These are phyloP conservation scores for Falco punctatus DNA, from an alignment of 2,113 vertebrate species.

Conservation along the genomic window DNA sequence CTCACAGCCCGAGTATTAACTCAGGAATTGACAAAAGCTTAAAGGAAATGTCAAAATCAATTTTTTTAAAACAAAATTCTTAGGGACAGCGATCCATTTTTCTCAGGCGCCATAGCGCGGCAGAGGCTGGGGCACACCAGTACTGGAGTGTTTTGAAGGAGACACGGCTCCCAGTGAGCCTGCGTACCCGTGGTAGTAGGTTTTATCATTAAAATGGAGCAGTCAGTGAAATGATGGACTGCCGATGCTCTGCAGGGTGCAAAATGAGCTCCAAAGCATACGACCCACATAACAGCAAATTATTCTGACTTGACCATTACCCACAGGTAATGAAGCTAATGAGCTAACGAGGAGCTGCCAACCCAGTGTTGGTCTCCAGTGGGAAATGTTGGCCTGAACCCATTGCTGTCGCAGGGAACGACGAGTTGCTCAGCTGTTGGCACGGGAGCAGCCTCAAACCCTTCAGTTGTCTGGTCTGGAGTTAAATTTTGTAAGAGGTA, in stretches of 20 bases:
- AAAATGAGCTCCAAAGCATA: constrained; percentile 36
- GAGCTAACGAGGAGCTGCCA: neutral
- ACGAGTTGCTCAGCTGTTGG: neutral
- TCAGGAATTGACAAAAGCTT: neutral
- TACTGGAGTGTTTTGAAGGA: neutral
- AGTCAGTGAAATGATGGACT: neutral
- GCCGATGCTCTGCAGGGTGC: neutral
- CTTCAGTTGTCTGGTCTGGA: neutral
- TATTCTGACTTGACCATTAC: constrained; percentile 56
- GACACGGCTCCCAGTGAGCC: neutral
- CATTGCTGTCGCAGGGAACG: neutral
- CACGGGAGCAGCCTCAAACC: neutral
- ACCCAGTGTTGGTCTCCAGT: neutral
- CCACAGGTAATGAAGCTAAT: constrained; percentile 39
- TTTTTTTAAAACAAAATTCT: neutral
- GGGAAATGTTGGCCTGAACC: neutral
- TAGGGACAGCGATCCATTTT: rapidly evolving
- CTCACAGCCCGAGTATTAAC: neutral
- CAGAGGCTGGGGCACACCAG: neutral
- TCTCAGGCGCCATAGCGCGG: neutral
- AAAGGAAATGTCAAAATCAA: neutral
- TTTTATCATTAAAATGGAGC: neutral
- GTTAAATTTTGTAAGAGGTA: neutral
- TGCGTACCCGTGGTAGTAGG: neutral
- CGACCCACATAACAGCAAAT: constrained; percentile 45